phyloP scores from a whole-genome alignment of 2,113 vertebrate genomes.

The Syrrhaptes paradoxus region DNA sequence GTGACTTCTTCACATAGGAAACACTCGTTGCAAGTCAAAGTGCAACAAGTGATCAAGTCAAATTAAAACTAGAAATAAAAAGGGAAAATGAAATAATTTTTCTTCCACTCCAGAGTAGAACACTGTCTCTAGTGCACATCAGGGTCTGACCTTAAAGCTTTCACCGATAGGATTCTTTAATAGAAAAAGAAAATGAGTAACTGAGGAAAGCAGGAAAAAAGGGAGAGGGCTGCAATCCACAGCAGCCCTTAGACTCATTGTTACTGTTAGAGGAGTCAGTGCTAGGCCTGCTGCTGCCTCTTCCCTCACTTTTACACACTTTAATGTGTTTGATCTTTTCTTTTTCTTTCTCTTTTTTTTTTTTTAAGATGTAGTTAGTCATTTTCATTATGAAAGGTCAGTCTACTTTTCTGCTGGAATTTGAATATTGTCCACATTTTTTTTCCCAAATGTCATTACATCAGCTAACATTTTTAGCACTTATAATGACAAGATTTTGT shows the following conservation, averaged over 20 bases:
- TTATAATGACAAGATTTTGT: constrained; percentile 52
- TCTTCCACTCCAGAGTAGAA: not conserved
- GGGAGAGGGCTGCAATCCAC: not conserved
- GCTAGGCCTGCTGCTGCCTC: not conserved
- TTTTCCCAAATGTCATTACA: constrained; percentile 56
- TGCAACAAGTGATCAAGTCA: constrained; percentile 41
- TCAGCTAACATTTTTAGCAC: constrained; percentile 46
- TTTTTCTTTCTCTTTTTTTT: not conserved
- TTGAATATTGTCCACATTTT: constrained; percentile 55
- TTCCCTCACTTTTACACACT: not conserved
- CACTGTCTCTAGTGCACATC: not conserved
- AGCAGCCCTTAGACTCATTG: not conserved
- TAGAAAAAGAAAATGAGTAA: constrained; percentile 30
- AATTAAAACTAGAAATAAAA: constrained; percentile 53
- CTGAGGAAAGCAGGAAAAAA: not conserved
- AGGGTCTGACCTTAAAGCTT: constrained; percentile 42
- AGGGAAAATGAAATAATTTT: not conserved
- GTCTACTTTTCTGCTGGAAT: constrained; percentile 55
- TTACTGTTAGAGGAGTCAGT: not conserved
- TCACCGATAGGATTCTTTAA: constrained; percentile 5
- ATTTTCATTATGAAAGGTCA: constrained; percentile 62
- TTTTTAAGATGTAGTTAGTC: not conserved
- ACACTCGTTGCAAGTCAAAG: constrained; percentile 23
- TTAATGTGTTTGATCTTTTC: not conserved
- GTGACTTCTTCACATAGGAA: constrained; percentile 3